Evolutionary conservation across 2,888 invertebrate species (phyloP).

Genomic region (Acanthococcus lagerstroemiae): DNA sequence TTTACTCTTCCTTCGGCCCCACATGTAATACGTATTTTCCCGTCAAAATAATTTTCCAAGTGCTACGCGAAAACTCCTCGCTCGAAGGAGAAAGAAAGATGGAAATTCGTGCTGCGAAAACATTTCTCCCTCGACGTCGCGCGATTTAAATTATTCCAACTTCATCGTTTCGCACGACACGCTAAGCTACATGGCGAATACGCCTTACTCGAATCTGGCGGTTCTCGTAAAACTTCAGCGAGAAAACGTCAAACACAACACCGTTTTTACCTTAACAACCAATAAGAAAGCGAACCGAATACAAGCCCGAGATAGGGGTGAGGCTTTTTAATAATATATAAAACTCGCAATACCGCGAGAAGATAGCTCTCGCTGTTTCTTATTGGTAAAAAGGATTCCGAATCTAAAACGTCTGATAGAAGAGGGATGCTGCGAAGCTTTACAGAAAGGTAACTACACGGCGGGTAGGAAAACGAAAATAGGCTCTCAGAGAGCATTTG

Average conservation of each 20-base stretch:
- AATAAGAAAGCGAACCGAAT: slow-evolving; percentile 17
- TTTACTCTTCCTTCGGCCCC: too few relatives aligned
- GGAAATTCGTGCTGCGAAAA: too few relatives aligned
- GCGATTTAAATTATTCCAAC: too few relatives aligned
- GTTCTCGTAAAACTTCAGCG: not conserved
- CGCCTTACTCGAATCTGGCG: not conserved
- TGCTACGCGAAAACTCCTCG: too few relatives aligned
- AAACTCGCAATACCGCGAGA: not conserved
- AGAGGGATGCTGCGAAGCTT: not conserved
- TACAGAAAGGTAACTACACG: not conserved
- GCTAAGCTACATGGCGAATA: too few relatives aligned
- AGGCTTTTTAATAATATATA: slow-evolving; percentile 6
- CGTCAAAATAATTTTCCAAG: too few relatives aligned
- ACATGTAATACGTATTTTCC: too few relatives aligned
- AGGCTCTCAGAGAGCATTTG: not conserved
- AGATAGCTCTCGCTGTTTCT: slow-evolving; percentile 17
- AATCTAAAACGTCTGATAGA: not conserved
- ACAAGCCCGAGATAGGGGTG: slow-evolving; percentile 6
- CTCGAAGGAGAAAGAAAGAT: too few relatives aligned
- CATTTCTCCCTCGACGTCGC: too few relatives aligned
- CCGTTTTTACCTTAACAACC: not conserved
- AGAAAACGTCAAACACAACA: not conserved
- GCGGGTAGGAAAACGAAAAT: not conserved
- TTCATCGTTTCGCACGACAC: too few relatives aligned
- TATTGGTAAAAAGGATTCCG: slow-evolving; percentile 4